Conservation (phyloP, 2,113 vertebrate genomes). For the Limnothrissa miodon region DNA sequence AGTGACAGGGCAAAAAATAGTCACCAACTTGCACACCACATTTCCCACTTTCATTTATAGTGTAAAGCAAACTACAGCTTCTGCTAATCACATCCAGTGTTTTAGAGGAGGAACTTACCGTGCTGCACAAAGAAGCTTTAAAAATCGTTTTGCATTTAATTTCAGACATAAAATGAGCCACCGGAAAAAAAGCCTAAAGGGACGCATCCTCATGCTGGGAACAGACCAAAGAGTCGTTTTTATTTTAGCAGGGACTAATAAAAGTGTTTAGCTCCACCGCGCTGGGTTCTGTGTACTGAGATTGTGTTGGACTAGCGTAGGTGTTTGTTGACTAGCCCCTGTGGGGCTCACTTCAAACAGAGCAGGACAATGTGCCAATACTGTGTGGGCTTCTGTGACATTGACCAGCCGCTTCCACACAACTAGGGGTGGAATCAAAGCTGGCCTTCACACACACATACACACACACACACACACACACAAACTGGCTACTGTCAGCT, state of each 20-base stretch:
- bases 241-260: background rate
- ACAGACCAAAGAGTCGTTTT: background rate
- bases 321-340: conserved; percentile 22
- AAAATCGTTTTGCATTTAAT: background rate
- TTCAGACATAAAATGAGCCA: background rate
- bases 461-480: conserved; percentile 11
- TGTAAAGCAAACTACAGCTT: background rate
- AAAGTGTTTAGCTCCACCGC: background rate
- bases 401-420: conserved; percentile 11
- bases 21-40: background rate
- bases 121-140: background rate
- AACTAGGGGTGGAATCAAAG: background rate
- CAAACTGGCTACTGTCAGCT: conserved; percentile 6
- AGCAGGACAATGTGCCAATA: conserved; percentile 18
- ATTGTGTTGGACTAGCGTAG: background rate
- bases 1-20: background rate
- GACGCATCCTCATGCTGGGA: background rate
- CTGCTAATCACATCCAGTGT: background rate
- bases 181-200: background rate
- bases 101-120: background rate
- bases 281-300: background rate
- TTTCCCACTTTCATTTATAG: background rate
- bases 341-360: conserved; percentile 26
- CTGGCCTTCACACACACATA: conserved; percentile 2
- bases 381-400: conserved; percentile 17